Base-by-base conservation (phyloP, 2,797 vertebrate genomes). In the Buphagus erythrorhynchus region DNA sequence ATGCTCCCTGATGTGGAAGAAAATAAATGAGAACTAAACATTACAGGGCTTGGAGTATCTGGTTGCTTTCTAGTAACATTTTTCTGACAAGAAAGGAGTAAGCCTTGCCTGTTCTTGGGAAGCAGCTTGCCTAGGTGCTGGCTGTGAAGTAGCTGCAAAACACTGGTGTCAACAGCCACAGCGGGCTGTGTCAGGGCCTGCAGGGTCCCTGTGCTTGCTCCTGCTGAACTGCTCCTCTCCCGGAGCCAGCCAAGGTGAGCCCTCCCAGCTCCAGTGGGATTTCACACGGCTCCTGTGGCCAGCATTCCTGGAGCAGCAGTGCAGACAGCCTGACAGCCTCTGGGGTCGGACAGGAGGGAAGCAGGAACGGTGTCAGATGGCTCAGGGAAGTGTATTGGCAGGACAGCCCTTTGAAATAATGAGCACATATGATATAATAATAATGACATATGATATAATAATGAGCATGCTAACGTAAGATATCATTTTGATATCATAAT, bases 351-450 rank as follows among this genome's bases (percentile, higher is more conserved):
- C 38, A 35, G 54, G 28, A 13, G 5, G 51, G 49, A 11, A 28
- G 33, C 1, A 0, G 38, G 31, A 72, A 2, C 2, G 6, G 7
- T 25, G 12, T 71, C 1, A 4, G 22, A 3, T 51, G 48, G 54
- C 71, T 78, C 18, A 38, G 62, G 51, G 42, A 65, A 67, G 20
- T 8, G 1, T 10, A 8, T 0, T 54, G 68, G 51, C 75, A 38
- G 38, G 66, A 42, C 5, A 66, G 51, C 55, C 76, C 73, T 73
- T 42, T 36, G 16, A 71, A 67, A 35, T 38, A 59, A 42, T 0
- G 3, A 68, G 28, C 17, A 10, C 25, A 2, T 4, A 7, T n/a
- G n/a, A n/a, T n/a, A n/a, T n/a, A n/a, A n/a, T n/a, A n/a, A n/a
- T n/a, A n/a, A n/a, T n/a, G n/a, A n/a, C n/a, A n/a, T n/a, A n/a